phyloP scores from a whole-genome alignment of 2,797 vertebrate species.

The Oryzias dopingdopingensis region DNA sequence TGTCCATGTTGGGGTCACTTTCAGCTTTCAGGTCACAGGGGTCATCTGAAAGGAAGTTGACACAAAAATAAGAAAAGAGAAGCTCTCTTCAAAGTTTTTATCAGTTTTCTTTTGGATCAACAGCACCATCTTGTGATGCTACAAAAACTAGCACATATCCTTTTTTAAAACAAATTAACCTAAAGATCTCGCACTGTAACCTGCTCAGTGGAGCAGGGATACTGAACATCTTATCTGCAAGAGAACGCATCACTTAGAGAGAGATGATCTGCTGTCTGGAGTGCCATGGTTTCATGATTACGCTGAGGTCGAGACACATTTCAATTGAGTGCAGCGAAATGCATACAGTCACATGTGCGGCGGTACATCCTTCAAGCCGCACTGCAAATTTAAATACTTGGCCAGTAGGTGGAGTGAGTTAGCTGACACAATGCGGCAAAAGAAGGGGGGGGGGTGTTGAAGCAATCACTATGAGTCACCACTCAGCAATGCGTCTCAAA shows the following conservation, averaged over 20 bases:
- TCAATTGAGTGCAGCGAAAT: too few relatives aligned
- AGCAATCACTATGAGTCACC: slow-evolving; percentile 67
- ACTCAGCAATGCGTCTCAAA: slow-evolving; percentile 60
- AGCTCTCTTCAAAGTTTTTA: slow-evolving; percentile 19
- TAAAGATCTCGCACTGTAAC: too few relatives aligned
- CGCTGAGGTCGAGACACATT: too few relatives aligned
- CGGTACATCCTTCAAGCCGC: slow-evolving; percentile 6
- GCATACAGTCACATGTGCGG: not conserved
- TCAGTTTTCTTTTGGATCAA: slow-evolving; percentile 47
- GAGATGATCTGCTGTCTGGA: not conserved
- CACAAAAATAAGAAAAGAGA: slow-evolving; percentile 18
- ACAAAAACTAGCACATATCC: slow-evolving; percentile 2
- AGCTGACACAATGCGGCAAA: slow-evolving; percentile 39
- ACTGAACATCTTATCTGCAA: too few relatives aligned
- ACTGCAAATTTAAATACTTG: slow-evolving; percentile 9
- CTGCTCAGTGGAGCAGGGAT: too few relatives aligned
- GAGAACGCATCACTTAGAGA: not conserved
- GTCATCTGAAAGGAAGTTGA: slow-evolving; percentile 64
- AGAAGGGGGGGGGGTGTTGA: slow-evolving; percentile 32
- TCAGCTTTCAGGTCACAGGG: slow-evolving; percentile 69
- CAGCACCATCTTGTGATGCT: slow-evolving; percentile 69
- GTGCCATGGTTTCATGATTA: too few relatives aligned
- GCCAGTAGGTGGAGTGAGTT: slow-evolving; percentile 66
- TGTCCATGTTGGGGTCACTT: slow-evolving; percentile 67
- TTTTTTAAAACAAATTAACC: too few relatives aligned